Evolutionary conservation across 2,797 vertebrate genomes (phyloP), one percentile per base, ranked within the genome.

Genomic region (Alauda arvensis): DNA sequence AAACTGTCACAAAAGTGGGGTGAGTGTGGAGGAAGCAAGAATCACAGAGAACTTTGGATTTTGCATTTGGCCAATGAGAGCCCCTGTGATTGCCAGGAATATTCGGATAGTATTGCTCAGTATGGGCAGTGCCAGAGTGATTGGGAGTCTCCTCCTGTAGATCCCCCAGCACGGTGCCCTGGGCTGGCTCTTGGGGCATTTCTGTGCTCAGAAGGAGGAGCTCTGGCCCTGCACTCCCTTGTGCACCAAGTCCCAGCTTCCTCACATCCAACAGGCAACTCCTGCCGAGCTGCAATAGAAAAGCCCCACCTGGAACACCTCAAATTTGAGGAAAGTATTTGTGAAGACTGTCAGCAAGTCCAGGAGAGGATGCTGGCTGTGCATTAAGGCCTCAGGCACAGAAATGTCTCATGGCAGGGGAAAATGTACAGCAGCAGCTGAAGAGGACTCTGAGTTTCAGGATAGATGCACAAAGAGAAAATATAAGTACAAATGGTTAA

Each of bases 381-480:
- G 53, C 26, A 3, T 10, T 15, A 49, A 70, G 62, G 14, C 68
- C 55, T 33, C 9, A 8, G 72, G 69, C n/a, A 80, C 65, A 49
- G 53, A 82, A 66, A 34, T 7, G 14, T 34, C 75, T 53, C 39
- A 8, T 6, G 17, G 48, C 18, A 48, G 25, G 31, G 48, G 29
- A 66, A 93, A 71, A 75, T 0, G 1, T 13, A 25, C n/a, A 51
- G 62, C 49, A 56, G 77, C 81, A 53, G 49, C 49, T 79, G 26
- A 82, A 77, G 56, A 81, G 61, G 55, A 65, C 40, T 49, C 62
- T 55, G 86, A 85, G 37, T 59, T 68, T 87, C 82, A 80, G 71
- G 60, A 52, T 71, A 81, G 85, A 91, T 46, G 42, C 34, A 80
- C 45, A 80, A 67, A 87, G 57, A 75, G 65, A 52, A 89, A 83